Base-by-base conservation (phyloP, 1,140 invertebrate genomes). In the Neodiprion pinetum region DNA sequence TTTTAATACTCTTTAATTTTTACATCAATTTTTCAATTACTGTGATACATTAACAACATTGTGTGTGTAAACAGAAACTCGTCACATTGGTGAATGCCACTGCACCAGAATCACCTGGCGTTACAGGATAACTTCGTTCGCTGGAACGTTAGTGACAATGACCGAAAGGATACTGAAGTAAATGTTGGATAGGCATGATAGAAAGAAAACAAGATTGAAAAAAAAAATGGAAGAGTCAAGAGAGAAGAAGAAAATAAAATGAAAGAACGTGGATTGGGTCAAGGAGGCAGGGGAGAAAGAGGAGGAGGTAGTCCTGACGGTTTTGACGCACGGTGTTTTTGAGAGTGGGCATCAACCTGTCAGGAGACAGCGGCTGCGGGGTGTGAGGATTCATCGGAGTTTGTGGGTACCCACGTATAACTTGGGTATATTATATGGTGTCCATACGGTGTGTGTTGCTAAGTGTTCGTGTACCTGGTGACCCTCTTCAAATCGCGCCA, bases 251-350 rank as follows among this genome's bases (percentile, higher is more conserved):
- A 17, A 61, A 61, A 61, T 14, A 61, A 61, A 61, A 61, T 9
- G 53, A 14, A 5, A 61, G 53, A 61, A 61, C n/a, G 53, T 40
- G 28, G 5, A 40, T 40, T 40, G 28, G 28, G 28, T 40, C 2
- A 40, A 40, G 28, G 2, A 40, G 28, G 28, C 28, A 40, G 28
- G 1, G 28, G 5, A 40, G 53, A 61, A 61, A 61, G 53, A 61
- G 9, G n/a, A 7, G 53, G 53, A 61, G n/a, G n/a, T 17, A 17
- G 71, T 49, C 73, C 69, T 72, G 80, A 70, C 75, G 72, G 72
- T 78, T 75, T 80, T 74, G 80, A 81, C 79, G 79, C 76, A 78
- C 78, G 80, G 74, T 28, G 73, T 47, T 77, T 77, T 77, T 79
- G 79, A 75, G 75, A 74, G 77, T 76, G 79, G 76, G 77, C 76